A percentile compares a stretch with the other conserved stretches of the same genome.
Conservation (phyloP, 2,888 invertebrate genomes). For the Biston betularia region DNA sequence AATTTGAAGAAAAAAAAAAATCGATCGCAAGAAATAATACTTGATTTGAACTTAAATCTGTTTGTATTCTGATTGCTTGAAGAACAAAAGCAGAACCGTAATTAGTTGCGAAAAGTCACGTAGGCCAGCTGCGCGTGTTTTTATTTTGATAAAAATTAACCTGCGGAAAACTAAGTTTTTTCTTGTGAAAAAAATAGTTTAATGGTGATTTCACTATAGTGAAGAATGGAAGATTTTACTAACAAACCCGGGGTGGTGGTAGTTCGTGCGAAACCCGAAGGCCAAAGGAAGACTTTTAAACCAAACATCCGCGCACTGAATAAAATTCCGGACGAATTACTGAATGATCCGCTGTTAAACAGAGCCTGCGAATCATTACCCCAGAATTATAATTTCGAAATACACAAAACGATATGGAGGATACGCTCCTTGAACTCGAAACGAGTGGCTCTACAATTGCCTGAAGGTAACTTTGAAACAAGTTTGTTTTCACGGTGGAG, state of each 20-base stretch:
- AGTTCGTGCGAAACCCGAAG: constrained; percentile 91
- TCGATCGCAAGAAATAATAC: no score
- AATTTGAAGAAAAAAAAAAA: no score
- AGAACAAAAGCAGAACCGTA: constrained; percentile 55
- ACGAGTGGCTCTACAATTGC: constrained; percentile 98
- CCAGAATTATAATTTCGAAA: constrained; percentile 98
- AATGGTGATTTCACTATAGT: constrained; percentile 31
- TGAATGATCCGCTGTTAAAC: constrained; percentile 91
- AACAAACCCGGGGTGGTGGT: constrained; percentile 85
- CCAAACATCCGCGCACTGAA: constrained; percentile 89
- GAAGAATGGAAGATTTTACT: constrained; percentile 69
- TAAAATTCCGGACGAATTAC: constrained; percentile 92
- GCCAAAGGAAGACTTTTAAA: constrained; percentile 92
- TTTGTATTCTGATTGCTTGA: no score
- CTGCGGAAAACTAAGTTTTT: constrained; percentile 42
- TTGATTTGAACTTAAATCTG: no score
- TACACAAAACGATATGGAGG: constrained; percentile 99
- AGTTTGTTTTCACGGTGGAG: not conserved
- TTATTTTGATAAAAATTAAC: constrained; percentile 56
- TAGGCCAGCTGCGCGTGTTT: constrained; percentile 79
- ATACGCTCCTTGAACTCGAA: constrained; percentile 93
- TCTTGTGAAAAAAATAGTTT: constrained; percentile 10
- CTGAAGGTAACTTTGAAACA: constrained; percentile 89
- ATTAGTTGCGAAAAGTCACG: constrained; percentile 75
- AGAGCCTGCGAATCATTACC: constrained; percentile 92